These are phyloP conservation scores for Cydia pomonella DNA, from an alignment of 1,140 invertebrate species.

Conservation along the genomic window DNA sequence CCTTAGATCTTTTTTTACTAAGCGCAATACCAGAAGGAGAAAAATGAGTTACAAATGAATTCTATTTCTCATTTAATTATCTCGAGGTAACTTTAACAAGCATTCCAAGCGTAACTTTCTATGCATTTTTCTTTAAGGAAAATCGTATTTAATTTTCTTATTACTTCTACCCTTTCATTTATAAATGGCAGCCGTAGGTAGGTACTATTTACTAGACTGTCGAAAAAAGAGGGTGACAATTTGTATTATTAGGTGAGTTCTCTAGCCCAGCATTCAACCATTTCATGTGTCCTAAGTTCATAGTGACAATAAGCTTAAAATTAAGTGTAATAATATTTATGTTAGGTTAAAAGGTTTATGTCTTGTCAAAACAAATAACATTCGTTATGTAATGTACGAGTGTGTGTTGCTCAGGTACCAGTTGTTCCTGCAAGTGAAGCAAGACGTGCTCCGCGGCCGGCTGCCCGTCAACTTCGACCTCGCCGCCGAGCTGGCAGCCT, in stretches of 20 bases:
- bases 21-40: conserved; percentile 40
- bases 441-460: conserved; percentile 95
- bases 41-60: conserved; percentile 46
- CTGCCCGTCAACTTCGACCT: conserved; percentile 93
- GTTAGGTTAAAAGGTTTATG: background rate
- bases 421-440: conserved; percentile 97
- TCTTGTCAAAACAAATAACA: too few species aligned
- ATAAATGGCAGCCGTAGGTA: background rate
- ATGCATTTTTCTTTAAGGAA: conserved; percentile 29
- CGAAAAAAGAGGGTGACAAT: background rate
- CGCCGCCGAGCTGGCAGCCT: conserved; percentile 95
- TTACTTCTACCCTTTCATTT: conserved; percentile 6
- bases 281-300: too few species aligned
- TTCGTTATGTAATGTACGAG: conserved; percentile 15
- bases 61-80: conserved; percentile 37
- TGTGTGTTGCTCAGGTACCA: conserved; percentile 89
- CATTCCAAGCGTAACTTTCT: conserved; percentile 31
- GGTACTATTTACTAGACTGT: background rate
- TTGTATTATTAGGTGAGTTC: background rate
- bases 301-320: too few species aligned
- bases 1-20: conserved; percentile 47
- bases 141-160: conserved; percentile 20
- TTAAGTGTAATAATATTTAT: background rate
- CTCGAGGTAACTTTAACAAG: conserved; percentile 23
- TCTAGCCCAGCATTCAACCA: too few species aligned